Evolutionary conservation across 2,888 invertebrate genomes (phyloP).

Genomic region (Lycophotia porphyrea): DNA sequence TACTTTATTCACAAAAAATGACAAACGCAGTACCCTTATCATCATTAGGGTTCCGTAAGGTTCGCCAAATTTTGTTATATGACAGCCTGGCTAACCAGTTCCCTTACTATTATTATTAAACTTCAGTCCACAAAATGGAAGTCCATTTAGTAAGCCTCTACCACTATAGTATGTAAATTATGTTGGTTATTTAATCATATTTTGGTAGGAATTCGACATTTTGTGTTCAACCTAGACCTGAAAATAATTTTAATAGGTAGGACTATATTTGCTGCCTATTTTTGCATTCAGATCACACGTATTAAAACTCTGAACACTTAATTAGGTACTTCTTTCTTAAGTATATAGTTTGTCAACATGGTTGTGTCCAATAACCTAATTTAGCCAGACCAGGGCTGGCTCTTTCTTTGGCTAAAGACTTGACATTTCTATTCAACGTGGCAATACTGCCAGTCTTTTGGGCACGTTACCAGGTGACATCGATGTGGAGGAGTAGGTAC

Average conservation of each 20-base stretch:
- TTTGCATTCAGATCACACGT: neutral
- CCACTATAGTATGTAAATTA: conserved; percentile 4
- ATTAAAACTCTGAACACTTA: neutral
- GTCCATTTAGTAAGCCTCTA: conserved; percentile 17
- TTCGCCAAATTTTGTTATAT: conserved; percentile 59
- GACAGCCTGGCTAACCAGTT: conserved; percentile 50
- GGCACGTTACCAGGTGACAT: too few species aligned
- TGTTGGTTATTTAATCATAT: conserved; percentile 16
- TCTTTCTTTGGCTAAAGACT: too few species aligned
- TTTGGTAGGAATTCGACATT: conserved; percentile 1
- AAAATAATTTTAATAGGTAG: neutral
- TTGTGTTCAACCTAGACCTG: conserved; percentile 3
- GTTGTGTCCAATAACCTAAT: too few species aligned
- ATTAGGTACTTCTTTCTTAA: neutral
- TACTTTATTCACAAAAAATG: conserved; percentile 50
- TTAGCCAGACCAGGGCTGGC: too few species aligned
- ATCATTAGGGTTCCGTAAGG: conserved; percentile 55
- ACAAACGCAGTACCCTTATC: conserved; percentile 65
- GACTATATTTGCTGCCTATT: neutral
- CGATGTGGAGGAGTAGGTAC: too few species aligned
- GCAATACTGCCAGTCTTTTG: too few species aligned
- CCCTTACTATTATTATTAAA: conserved; percentile 48
- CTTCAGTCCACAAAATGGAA: conserved; percentile 38
- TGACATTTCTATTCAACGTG: too few species aligned
- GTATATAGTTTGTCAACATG: neutral